Evolutionary conservation across 1,140 invertebrate species (phyloP).

Genomic region (Aphis craccivora): DNA sequence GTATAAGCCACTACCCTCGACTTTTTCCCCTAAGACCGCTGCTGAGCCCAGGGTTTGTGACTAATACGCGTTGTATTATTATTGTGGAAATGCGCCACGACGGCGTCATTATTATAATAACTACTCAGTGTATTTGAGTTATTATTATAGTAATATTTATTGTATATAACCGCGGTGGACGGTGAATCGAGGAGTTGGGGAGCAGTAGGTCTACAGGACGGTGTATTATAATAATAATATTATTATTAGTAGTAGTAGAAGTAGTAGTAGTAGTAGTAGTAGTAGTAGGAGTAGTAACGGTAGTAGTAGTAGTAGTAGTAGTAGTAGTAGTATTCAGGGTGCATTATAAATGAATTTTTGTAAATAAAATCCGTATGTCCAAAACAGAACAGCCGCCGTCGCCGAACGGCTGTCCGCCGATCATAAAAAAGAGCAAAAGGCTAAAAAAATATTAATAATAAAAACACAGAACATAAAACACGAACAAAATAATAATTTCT

Average conservation of each 20-base stretch:
- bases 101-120: constrained; percentile 52
- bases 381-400: constrained; percentile 44
- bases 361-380: constrained; percentile 49
- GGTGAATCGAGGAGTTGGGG: no score
- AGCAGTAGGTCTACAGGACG: not conserved
- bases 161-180: not conserved
- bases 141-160: constrained; percentile 34
- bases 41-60: constrained; percentile 26
- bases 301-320: not conserved
- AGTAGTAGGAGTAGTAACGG: not conserved
- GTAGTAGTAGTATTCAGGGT: not conserved
- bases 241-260: not conserved
- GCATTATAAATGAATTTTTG: constrained; percentile 57
- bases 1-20: constrained; percentile 37
- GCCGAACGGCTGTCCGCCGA: not conserved
- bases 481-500: constrained; percentile 16
- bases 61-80: constrained; percentile 52
- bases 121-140: constrained; percentile 44
- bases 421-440: constrained; percentile 18
- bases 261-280: not conserved
- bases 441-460: constrained; percentile 18
- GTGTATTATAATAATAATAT: constrained; percentile 10
- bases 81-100: constrained; percentile 8
- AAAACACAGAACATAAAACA: constrained; percentile 5
- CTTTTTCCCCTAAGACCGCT: constrained; percentile 43